Percentiles rank a stretch among this genome's conserved stretches.
Evolutionary conservation across 2,888 invertebrate species (phyloP).

Genomic region (Mystacides longicornis): DNA sequence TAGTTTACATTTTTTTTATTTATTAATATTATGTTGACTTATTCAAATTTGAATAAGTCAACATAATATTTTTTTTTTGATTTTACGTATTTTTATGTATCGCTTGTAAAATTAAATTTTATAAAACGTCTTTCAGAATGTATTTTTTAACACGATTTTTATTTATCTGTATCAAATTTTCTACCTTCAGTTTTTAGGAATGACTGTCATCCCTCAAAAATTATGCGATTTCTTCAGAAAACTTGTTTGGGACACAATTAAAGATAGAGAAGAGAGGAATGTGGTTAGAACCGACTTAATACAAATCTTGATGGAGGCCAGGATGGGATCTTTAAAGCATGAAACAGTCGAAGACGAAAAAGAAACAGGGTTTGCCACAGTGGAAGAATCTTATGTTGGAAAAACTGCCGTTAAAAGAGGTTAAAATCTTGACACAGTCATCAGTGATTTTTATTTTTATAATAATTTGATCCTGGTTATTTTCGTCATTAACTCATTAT

Average conservation of each 20-base stretch:
- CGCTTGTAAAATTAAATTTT: no score
- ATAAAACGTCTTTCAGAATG: no score
- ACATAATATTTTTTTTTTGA: no score
- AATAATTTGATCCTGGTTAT: neutral
- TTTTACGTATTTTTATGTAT: no score
- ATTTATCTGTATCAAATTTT: neutral
- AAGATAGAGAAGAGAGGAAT: constrained; percentile 34
- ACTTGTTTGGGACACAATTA: constrained; percentile 32
- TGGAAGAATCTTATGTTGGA: constrained; percentile 38
- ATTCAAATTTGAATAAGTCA: no score
- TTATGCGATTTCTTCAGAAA: constrained; percentile 32
- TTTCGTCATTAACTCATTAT: neutral
- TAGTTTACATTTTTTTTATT: no score
- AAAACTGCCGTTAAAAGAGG: constrained; percentile 33
- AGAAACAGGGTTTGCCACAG: constrained; percentile 38
- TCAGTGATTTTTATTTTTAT: neutral
- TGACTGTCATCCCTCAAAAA: neutral
- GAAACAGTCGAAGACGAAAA: constrained; percentile 30
- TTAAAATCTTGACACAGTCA: constrained; percentile 20
- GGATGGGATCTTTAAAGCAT: constrained; percentile 35
- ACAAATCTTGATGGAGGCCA: constrained; percentile 48
- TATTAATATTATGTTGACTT: no score
- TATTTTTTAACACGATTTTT: no score
- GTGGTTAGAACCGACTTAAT: constrained; percentile 48
- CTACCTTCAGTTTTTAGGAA: neutral